Percentiles rank a stretch among this genome's conserved stretches.
Evolutionary conservation across 2,113 vertebrate species (phyloP).

Genomic region (Herpetotheres cachinnans): DNA sequence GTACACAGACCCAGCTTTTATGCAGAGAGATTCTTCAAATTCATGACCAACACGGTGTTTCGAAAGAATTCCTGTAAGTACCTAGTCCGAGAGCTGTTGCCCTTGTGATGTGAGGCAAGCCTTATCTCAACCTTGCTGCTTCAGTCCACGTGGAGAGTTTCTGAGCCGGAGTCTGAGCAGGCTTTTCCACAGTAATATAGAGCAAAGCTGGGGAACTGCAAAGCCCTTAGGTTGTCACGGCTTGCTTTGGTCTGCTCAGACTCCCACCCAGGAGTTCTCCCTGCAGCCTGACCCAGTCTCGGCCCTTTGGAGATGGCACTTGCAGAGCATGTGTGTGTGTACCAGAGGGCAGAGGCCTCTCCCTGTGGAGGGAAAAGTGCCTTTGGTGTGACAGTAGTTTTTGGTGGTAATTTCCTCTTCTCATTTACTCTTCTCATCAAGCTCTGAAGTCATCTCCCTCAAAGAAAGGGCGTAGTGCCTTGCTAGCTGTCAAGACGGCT

Average conservation of each 20-base stretch:
- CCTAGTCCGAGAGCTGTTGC: not conserved
- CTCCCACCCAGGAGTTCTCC: not conserved
- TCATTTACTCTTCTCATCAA: slow-evolving; percentile 35
- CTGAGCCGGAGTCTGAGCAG: not conserved
- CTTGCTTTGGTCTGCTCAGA: not conserved
- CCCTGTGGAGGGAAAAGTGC: not conserved
- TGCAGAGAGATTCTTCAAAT: slow-evolving; percentile 95
- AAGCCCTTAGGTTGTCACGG: not conserved
- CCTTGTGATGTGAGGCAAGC: not conserved
- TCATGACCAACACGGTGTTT: slow-evolving; percentile 95
- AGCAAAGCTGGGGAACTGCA: not conserved
- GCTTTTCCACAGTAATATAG: not conserved
- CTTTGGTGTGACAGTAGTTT: not conserved
- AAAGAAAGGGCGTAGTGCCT: slow-evolving; percentile 89
- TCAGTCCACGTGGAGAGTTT: not conserved
- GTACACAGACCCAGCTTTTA: slow-evolving; percentile 98
- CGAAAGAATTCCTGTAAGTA: slow-evolving; percentile 94
- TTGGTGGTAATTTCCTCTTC: not conserved
- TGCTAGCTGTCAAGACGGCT: slow-evolving; percentile 81
- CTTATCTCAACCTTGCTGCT: not conserved
- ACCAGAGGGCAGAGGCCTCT: not conserved
- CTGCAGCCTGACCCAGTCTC: not conserved
- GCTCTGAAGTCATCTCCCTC: slow-evolving; percentile 96
- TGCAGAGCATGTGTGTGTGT: not conserved
- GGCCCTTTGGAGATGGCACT: not conserved